Base-by-base conservation (phyloP, 2,888 invertebrate genomes). In the Phengaris arion region DNA sequence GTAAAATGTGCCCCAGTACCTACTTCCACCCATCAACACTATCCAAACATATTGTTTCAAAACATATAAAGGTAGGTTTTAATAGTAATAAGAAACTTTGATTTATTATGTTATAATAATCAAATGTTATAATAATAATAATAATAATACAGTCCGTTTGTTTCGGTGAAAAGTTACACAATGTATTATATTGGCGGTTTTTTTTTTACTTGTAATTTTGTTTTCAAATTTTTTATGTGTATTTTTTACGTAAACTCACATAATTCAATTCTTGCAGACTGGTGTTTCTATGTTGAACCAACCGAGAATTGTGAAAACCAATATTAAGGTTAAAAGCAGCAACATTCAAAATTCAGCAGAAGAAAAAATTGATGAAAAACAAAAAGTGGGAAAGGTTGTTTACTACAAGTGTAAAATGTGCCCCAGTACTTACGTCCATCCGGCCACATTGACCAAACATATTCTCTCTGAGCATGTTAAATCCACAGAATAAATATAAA, bases 321-420 rank as follows among this genome's bases (percentile, higher is more conserved):
- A 64, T 12, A 52, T 52, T 5, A 9, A 52, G 52, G 5, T 35
- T 6, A 64, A 22, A 64, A 35, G 35, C 12, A 7, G 13, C 12
- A 12, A 35, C 35, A 6, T 13, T 12, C 1, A 35, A 12, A 64
- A 35, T 22, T 9, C 64, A 35, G 35, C 12, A 64, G 45, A 45
- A 13, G 13, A 35, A 59, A 15, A 52, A 52, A 35, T 0, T 35
- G 22, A 35, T 6, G 59, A 35, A 9, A 22, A 45, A 45, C 35
- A 22, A 6, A 64, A 64, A 64, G 13, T 5, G 6, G 45, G 45
- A 64, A 64, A 64, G 6, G 35, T 35, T 2, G 64, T 64, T 1
- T 64, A 45, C 74, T 79, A 9, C 13, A 91, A 87, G 79, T 93
- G 93, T 78, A 90, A 88, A 80, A 90, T 93, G 88, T 93, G 93